Base-by-base conservation (phyloP, 2,888 invertebrate genomes). In the Mechanitis mazaeus region DNA sequence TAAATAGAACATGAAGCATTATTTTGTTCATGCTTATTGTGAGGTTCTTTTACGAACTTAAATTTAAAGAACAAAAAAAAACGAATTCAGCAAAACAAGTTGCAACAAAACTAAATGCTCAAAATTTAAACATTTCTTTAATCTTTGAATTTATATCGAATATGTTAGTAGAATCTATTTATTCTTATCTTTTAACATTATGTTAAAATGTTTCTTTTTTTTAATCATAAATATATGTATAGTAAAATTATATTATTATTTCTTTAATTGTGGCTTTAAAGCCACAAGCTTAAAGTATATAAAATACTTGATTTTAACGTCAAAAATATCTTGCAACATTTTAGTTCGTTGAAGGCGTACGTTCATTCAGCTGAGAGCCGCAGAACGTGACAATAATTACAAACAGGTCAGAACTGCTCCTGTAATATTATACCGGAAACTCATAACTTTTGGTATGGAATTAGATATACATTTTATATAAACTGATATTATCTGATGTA, bases 1-100 rank as follows among this genome's bases (percentile, higher is more conserved):
- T 76, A 75, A 75, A 77, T 77, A 74, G 70, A 71, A 72, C 71
- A 72, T 72, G 67, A 62, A 69, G 60, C 45, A 31, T 64, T 56
- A 60, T 55, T 61, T 66, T 56, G 38, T 33, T 7, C 38, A 33
- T 65, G 55, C 55, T 47, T 54, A 33, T 64, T 60, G 63, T 64
- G 65, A 66, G 68, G 64, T 67, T 68, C 69, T 60, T 70, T 69
- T 69, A 38, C 7, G 38, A 38, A 38, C 38, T 7, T 4, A 38
- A 4, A 38, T 6, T 38, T 38, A 4, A 38, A 4, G 4, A 4
- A 4, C 38, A 6, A 20, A 20, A 20, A 20, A 20, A 20, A 20
- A 20, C 20, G 20, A 20, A 20, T 20, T 20, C 20, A 20, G 20
- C 20, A 20, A 20, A 20, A 20, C 20, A 20, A 38, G 2, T 38